A percentile compares a stretch with the other conserved stretches of the same genome.
Evolutionary conservation across 2,888 invertebrate genomes (phyloP).

Genomic region (Meteorus colon): DNA sequence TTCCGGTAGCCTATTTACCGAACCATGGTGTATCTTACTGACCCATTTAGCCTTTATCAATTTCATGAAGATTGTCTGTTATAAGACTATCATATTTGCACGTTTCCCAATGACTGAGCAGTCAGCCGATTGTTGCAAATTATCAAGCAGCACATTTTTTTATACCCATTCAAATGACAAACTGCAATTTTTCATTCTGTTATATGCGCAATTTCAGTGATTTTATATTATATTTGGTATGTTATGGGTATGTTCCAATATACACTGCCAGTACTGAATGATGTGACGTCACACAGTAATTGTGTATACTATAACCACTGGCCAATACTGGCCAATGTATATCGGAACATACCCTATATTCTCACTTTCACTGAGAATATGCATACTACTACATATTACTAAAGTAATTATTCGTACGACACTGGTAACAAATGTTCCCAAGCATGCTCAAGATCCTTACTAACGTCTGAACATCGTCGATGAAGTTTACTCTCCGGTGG

Average conservation of each 20-base stretch:
- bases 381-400: background rate
- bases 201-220: no score
- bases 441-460: slow-evolving; percentile 68
- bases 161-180: slow-evolving; percentile 5
- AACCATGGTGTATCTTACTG: background rate
- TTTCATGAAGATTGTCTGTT: background rate
- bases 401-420: slow-evolving; percentile 59
- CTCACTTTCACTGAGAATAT: background rate
- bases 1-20: background rate
- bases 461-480: slow-evolving; percentile 68
- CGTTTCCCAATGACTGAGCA: background rate
- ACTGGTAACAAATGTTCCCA: slow-evolving; percentile 70
- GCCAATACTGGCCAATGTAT: no score
- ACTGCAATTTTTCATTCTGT: background rate
- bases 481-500: slow-evolving; percentile 69
- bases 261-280: no score
- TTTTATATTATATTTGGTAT: no score
- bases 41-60: background rate
- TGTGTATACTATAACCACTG: no score
- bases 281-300: no score
- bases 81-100: background rate
- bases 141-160: background rate
- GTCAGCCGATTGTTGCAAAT: background rate
- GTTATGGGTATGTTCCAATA: no score
- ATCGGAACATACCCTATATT: no score